Evolutionary conservation across 2,113 vertebrate genomes (phyloP), one percentile per base, ranked within the genome.

Genomic region (Aspidoscelis tigris): DNA sequence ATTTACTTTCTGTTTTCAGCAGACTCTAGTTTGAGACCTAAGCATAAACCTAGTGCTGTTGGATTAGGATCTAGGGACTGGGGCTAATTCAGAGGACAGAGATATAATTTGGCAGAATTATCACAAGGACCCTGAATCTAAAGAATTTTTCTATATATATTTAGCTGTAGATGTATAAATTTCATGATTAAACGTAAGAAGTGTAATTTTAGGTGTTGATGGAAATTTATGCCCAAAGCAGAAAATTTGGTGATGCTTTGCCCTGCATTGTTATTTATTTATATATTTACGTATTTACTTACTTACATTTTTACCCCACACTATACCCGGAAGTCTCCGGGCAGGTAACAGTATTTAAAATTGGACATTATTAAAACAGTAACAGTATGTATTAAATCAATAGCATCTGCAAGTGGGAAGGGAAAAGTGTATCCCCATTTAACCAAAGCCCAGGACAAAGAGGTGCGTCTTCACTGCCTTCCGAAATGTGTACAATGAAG

Each of bases 21-120:
- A 64, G 50, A 61, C 71, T 84, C 78, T 33, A 70, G 5, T 44
- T 14, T 79, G 20, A 72, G 58, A 47, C 5, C 7, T 33, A 58
- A 68, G 26, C n/a, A 39, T 76, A 39, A 70, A 83, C 55, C 14
- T 33, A 61, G 3, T 61, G 18, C 12, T 18, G 14, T 12, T 61
- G 66, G 65, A 20, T 53, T 26, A 21, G 53, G 44, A 22, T 26
- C 5, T 3, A 11, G 8, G 12, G 53, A 26, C 68, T 71, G 21
- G 4, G 1, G 21, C 16, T 77, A 69, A n/a, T 64, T 7, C 78
- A 64, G 2, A 71, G 16, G 55, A 44, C 18, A 77, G 47, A 7
- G 64, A 39, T 64, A 72, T 24, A 55, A 64, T 84, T 61, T 72
- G 47, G 41, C 24, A 84, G 83, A 73, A 65, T 65, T 73, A 44